Percentiles rank a stretch among this genome's conserved stretches.
Evolutionary conservation across 2,888 invertebrate species (phyloP).

Genomic region (Drosophila seclusa): DNA sequence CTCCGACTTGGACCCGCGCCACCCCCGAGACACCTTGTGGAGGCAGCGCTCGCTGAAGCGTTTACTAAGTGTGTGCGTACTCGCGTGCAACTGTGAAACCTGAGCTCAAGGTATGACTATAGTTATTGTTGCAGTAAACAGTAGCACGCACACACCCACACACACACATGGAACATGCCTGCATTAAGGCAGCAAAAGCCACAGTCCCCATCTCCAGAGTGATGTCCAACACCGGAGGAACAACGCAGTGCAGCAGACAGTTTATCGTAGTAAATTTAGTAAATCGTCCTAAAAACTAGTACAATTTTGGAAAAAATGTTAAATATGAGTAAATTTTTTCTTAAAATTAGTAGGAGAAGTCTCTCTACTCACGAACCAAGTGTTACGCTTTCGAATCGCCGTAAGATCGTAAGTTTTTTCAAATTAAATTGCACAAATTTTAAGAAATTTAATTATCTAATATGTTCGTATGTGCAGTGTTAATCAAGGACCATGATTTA

Average conservation of each 20-base stretch:
- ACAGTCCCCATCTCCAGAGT: neutral
- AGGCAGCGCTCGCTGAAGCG: conserved; percentile 58
- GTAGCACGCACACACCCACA: conserved; percentile 10
- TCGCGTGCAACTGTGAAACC: conserved; percentile 55
- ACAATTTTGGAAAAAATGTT: fast-evolving
- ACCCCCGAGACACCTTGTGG: conserved; percentile 28
- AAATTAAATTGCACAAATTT: neutral
- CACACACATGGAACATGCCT: neutral
- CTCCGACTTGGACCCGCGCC: conserved; percentile 9
- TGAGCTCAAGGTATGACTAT: conserved; percentile 1
- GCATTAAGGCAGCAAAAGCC: neutral
- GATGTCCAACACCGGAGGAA: neutral
- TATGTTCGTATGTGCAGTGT: neutral
- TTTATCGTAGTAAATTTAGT: neutral
- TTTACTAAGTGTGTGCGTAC: conserved; percentile 54
- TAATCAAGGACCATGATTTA: neutral
- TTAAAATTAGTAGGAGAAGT: neutral
- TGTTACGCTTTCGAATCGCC: neutral
- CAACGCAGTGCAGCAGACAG: neutral
- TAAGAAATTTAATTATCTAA: neutral
- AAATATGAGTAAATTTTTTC: neutral
- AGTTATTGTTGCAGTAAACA: conserved; percentile 6
- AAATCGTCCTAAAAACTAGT: neutral
- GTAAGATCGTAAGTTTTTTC: neutral
- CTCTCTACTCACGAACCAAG: too few species aligned